A percentile compares a stretch with the other conserved stretches of the same genome.
Conservation (phyloP, 2,888 invertebrate genomes). For the Acanthosepion esculentum region DNA sequence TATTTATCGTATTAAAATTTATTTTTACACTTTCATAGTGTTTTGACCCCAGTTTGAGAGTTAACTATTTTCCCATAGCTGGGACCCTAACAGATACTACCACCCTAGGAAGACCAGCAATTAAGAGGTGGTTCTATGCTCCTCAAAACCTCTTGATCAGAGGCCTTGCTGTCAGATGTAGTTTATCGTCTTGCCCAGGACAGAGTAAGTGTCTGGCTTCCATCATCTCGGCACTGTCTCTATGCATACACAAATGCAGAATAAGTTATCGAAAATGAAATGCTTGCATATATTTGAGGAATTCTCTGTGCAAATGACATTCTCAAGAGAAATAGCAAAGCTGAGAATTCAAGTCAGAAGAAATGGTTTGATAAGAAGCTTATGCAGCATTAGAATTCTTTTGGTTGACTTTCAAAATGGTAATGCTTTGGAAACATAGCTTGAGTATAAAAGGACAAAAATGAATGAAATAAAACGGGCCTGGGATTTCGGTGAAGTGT, state of each 20-base stretch:
- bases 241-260: background rate
- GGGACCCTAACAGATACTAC: too few relatives aligned
- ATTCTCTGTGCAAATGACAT: background rate
- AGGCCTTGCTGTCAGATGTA: too few relatives aligned
- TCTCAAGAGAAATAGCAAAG: background rate
- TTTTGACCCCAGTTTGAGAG: too few relatives aligned
- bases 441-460: background rate
- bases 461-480: background rate
- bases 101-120: too few relatives aligned
- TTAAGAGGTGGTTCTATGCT: too few relatives aligned
- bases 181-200: too few relatives aligned
- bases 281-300: background rate
- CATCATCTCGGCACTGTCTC: too few relatives aligned
- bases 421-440: background rate
- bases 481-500: background rate
- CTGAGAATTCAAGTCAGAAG: background rate
- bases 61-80: too few relatives aligned
- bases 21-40: too few relatives aligned
- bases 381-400: background rate
- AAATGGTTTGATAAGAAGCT: conserved; percentile 2
- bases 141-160: too few relatives aligned
- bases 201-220: too few relatives aligned
- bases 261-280: background rate
- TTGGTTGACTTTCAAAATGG: background rate
- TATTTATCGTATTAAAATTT: too few relatives aligned